Conservation (phyloP, 2,888 invertebrate species). For the Ormyrus nitidulus region DNA sequence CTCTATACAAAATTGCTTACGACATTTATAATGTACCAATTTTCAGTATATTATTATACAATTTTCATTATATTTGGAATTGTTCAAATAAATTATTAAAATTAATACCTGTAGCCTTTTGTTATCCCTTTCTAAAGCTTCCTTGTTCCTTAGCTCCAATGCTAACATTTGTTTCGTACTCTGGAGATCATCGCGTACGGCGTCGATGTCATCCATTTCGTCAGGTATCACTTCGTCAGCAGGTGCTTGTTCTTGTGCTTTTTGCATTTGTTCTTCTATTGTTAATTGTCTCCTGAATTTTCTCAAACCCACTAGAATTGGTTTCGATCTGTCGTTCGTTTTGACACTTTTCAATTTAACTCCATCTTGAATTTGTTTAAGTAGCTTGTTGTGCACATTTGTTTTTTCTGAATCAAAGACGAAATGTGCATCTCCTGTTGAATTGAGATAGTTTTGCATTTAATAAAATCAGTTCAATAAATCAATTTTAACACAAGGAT, state of each 20-base stretch:
- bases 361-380: conserved; percentile 89
- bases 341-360: conserved; percentile 85
- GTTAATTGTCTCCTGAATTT: conserved; percentile 94
- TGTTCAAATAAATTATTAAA: not conserved
- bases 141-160: conserved; percentile 89
- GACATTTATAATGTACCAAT: no score
- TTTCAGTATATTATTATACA: no score
- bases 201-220: conserved; percentile 94
- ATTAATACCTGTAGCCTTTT: conserved; percentile 81
- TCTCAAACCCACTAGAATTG: conserved; percentile 87
- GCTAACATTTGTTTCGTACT: conserved; percentile 94
- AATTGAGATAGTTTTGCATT: conserved; percentile 28
- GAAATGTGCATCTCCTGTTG: conserved; percentile 84
- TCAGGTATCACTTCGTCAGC: conserved; percentile 80
- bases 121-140: conserved; percentile 89
- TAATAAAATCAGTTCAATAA: not conserved
- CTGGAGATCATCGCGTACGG: conserved; percentile 91
- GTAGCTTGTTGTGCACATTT: conserved; percentile 86
- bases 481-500: not conserved
- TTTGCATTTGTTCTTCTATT: conserved; percentile 91
- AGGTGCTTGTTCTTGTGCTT: conserved; percentile 79
- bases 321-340: conserved; percentile 91
- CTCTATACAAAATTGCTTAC: no score
- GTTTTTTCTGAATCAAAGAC: conserved; percentile 91
- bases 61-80: no score